phyloP scores from a whole-genome alignment of 2,797 vertebrate species.

The Psittacula echo region DNA sequence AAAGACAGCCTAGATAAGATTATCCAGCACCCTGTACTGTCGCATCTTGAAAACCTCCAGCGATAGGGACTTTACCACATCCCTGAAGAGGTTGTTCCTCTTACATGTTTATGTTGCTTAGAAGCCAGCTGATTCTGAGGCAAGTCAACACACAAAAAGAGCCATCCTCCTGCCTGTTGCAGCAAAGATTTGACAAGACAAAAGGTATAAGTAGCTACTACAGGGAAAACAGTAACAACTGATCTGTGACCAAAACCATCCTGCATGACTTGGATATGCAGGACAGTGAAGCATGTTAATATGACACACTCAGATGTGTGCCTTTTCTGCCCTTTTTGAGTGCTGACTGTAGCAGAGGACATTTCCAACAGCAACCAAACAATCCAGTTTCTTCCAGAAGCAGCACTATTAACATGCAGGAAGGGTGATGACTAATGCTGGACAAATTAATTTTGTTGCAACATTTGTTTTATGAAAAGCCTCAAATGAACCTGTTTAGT shows the following conservation, averaged over 20 bases:
- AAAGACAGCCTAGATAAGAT: neutral
- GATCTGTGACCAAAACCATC: conserved; percentile 25
- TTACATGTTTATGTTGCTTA: neutral
- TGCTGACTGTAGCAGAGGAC: neutral
- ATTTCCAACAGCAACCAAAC: neutral
- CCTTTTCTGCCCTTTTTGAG: neutral
- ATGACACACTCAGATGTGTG: neutral
- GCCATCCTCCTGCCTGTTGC: neutral
- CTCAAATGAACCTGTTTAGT: conserved; percentile 11
- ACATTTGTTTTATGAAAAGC: conserved; percentile 52
- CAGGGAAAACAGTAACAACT: neutral
- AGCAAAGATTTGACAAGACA: neutral
- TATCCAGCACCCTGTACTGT: neutral
- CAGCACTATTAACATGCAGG: neutral
- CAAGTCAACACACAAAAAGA: neutral
- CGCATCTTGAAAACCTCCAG: neutral
- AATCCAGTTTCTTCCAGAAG: conserved; percentile 21
- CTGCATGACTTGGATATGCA: neutral
- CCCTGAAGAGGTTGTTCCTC: neutral
- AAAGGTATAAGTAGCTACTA: neutral
- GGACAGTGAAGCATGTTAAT: conserved; percentile 17
- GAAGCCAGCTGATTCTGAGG: neutral
- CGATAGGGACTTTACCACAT: neutral
- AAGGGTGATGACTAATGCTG: conserved; percentile 51
- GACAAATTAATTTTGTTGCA: conserved; percentile 63